phyloP scores from a whole-genome alignment of 2,888 invertebrate species.

The Saturnia japonica region DNA sequence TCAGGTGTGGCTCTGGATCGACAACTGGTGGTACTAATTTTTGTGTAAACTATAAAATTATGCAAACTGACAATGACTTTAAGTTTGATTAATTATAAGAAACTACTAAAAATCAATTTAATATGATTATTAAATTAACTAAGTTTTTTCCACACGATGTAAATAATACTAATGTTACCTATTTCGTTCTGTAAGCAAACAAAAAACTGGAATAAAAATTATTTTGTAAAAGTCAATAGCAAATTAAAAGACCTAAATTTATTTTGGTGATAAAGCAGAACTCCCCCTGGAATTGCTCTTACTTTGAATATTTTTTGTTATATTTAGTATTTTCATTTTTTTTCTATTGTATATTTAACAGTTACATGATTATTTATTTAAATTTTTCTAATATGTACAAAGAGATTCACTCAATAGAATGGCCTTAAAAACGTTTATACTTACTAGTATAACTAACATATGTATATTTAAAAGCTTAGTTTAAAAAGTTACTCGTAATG shows the following conservation, averaged over 20 bases:
- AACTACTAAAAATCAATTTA: background rate
- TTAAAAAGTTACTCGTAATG: background rate
- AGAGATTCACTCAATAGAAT: background rate
- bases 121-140: background rate
- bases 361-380: background rate
- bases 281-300: too few relatives aligned
- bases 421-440: background rate
- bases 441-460: background rate
- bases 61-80: background rate
- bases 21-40: background rate
- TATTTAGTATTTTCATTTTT: background rate
- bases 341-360: background rate
- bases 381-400: background rate
- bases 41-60: background rate
- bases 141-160: background rate
- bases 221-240: too few relatives aligned
- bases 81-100: background rate
- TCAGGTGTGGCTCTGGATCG: background rate
- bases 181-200: too few relatives aligned
- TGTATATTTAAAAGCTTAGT: background rate
- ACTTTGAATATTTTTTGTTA: background rate
- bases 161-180: too few relatives aligned
- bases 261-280: background rate
- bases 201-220: too few relatives aligned
- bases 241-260: background rate